Conservation (phyloP, 1,140 invertebrate genomes). For the Hylaeus anthracinus region DNA sequence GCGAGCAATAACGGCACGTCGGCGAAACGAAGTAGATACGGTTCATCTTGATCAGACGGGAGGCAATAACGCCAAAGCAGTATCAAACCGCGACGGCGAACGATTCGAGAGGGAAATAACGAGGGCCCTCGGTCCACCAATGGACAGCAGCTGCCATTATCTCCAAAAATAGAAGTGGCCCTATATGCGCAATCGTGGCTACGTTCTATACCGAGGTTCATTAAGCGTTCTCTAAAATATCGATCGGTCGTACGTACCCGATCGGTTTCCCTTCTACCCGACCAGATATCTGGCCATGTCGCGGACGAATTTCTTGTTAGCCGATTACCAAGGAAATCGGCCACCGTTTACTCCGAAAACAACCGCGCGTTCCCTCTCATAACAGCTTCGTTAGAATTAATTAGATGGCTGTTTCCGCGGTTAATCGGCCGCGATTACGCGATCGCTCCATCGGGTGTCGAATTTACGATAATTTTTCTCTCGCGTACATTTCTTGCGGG, state of each 20-base stretch:
- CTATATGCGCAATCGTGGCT: constrained; percentile 30
- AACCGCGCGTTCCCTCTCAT: neutral
- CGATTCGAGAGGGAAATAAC: constrained; percentile 69
- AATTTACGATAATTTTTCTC: constrained; percentile 18
- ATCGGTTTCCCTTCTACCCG: constrained; percentile 49
- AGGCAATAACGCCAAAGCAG: constrained; percentile 71
- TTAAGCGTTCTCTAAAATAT: constrained; percentile 65
- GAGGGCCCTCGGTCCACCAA: constrained; percentile 57
- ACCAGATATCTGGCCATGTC: neutral
- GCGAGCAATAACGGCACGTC: constrained; percentile 2
- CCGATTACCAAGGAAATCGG: neutral
- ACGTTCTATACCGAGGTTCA: constrained; percentile 53
- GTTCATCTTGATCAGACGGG: constrained; percentile 43
- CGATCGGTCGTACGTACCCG: constrained; percentile 49
- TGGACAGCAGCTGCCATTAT: constrained; percentile 70
- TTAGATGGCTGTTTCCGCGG: constrained; percentile 35
- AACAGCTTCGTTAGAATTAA: constrained; percentile 48
- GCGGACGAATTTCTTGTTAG: constrained; percentile 24
- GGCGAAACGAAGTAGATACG: constrained; percentile 22
- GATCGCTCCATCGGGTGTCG: neutral
- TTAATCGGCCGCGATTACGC: constrained; percentile 14
- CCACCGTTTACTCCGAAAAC: neutral
- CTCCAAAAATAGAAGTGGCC: constrained; percentile 71
- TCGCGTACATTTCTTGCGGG: neutral
- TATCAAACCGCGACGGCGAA: constrained; percentile 36